Base-by-base conservation (phyloP, 2,888 invertebrate genomes). In the Drosophila colorata region DNA sequence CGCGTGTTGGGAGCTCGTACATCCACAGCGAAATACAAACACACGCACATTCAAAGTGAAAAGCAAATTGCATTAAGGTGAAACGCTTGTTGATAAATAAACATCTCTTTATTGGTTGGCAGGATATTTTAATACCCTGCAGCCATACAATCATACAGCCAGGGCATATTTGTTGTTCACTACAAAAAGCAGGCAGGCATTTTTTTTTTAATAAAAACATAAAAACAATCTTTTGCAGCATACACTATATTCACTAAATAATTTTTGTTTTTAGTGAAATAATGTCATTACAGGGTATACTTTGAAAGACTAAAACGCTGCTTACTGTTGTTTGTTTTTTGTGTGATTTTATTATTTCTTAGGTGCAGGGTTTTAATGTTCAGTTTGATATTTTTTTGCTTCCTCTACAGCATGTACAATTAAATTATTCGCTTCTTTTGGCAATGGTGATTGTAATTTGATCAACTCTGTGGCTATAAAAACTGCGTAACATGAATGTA, bases 51-150 rank as follows among this genome's bases (percentile, higher is more conserved):
- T 74, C 53, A 57, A 58, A 75, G 71, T 55, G 67, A 44, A 71
- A 58, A 52, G 64, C 68, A 68, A 71, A 75, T 67, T 67, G 57
- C 64, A 75, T 65, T 68, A 75, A 75, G 67, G 46, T 43, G 52
- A 52, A 53, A 53, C 52, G 59, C 41, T 60, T 65, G 59, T 58
- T 63, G 52, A 67, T 70, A 53, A 67, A 71, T 57, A 60, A 67
- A 60, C 53, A 60, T 40, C 49, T 38, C 44, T 52, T 61, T 55
- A 60, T 49, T 52, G 44, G 8, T 46, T 23, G 33, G 33, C 20
- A 41, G 20, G 18, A 28, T 47, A 49, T 58, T 46, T 55, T 18
- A 13, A 11, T 18, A 11, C n/a, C 4, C 14, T 16, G 13, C 28
- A 48, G 28, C 4, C 2, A 9, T 0, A 2, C 9, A 5, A n/a